A percentile compares a stretch with the other conserved stretches of the same genome.
These are phyloP conservation scores for Empis stercorea DNA, from an alignment of 2,888 invertebrate species.

Conservation along the genomic window DNA sequence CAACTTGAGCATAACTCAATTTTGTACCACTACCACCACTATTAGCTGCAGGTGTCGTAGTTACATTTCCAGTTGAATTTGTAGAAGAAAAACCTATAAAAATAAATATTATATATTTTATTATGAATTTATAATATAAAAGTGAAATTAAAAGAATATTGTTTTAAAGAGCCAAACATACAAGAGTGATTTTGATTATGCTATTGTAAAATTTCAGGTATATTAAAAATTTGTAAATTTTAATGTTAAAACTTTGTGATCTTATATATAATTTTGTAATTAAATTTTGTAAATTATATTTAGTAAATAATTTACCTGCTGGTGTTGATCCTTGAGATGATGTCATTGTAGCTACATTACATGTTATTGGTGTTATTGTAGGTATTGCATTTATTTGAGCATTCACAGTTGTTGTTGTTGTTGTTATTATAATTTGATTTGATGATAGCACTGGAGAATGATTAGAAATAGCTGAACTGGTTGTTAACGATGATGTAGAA, in stretches of 20 bases:
- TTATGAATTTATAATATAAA: too few species aligned
- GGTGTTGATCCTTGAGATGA: conserved; percentile 22
- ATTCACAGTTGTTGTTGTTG: conserved; percentile 8
- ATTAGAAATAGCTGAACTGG: too few species aligned
- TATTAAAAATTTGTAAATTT: too few species aligned
- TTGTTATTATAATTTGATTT: background rate
- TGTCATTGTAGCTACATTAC: conserved; percentile 44
- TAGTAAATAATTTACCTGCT: background rate
- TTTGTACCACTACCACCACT: conserved; percentile 21
- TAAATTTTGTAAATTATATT: too few species aligned
- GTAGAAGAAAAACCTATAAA: conserved; percentile 8
- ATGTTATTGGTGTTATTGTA: conserved; percentile 26
- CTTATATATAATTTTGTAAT: too few species aligned
- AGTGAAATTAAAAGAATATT: too few species aligned
- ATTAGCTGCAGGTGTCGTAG: conserved; percentile 6
- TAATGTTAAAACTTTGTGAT: too few species aligned
- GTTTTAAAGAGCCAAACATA: too few species aligned
- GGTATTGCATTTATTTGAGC: conserved; percentile 8
- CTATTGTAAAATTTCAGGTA: too few species aligned
- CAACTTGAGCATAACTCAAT: conserved; percentile 54
- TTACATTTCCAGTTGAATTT: conserved; percentile 18
- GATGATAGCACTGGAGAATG: background rate
- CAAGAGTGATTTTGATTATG: too few species aligned
- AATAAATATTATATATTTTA: too few species aligned
- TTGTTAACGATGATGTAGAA: too few species aligned